Percentiles rank a stretch among this genome's conserved stretches.
Evolutionary conservation across 2,888 invertebrate genomes (phyloP).

Genomic region (Theristus sp.): DNA sequence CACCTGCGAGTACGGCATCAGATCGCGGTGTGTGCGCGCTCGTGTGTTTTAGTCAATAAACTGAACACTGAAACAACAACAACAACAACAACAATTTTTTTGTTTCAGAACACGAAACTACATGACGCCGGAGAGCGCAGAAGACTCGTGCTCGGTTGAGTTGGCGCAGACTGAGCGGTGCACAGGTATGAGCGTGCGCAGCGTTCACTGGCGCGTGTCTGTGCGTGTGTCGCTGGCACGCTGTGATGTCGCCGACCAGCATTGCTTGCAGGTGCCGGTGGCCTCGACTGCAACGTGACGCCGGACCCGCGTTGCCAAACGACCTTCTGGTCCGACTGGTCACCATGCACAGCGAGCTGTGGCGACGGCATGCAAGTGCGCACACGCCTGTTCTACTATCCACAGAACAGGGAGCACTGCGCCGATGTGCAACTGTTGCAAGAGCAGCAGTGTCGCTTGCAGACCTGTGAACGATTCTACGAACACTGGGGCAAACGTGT

Average conservation of each 20-base stretch:
- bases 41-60: too few relatives aligned
- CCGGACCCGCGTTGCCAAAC: slow-evolving; percentile 26
- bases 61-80: too few relatives aligned
- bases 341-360: slow-evolving; percentile 30
- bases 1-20: slow-evolving; percentile 65
- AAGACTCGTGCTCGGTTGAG: not conserved
- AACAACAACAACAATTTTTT: too few relatives aligned
- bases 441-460: slow-evolving; percentile 23
- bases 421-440: slow-evolving; percentile 19
- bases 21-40: slow-evolving; percentile 47
- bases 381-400: slow-evolving; percentile 25
- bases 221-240: not conserved
- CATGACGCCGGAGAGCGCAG: not conserved
- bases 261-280: slow-evolving; percentile 21
- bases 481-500: slow-evolving; percentile 22
- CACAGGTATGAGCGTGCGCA: not conserved
- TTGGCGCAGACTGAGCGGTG: not conserved
- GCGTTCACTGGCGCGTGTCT: not conserved
- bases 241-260: too few relatives aligned
- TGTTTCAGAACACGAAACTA: not conserved
- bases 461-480: slow-evolving; percentile 20
- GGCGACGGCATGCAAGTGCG: slow-evolving; percentile 40
- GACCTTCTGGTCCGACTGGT: slow-evolving; percentile 32
- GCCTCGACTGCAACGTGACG: slow-evolving; percentile 23
- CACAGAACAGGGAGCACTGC: slow-evolving; percentile 22